phyloP scores from a whole-genome alignment of 1,140 invertebrate species.

The Drosophila oshimai region DNA sequence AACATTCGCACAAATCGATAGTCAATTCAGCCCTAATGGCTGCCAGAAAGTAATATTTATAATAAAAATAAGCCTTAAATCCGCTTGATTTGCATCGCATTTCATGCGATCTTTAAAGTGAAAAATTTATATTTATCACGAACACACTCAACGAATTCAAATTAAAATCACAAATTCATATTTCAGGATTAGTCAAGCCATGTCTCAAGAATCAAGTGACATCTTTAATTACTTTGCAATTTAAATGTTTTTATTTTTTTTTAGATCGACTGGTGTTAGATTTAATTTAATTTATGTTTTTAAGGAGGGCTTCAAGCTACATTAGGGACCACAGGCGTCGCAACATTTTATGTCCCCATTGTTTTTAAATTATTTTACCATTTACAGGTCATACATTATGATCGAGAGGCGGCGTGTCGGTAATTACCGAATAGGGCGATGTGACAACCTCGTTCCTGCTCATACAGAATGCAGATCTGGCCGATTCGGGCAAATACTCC shows the following conservation, averaged over 20 bases:
- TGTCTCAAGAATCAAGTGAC: not conserved
- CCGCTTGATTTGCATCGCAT: constrained; percentile 59
- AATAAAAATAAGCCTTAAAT: constrained; percentile 33
- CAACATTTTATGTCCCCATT: constrained; percentile 30
- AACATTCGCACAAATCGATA: constrained; percentile 58
- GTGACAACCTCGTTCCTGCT: constrained; percentile 94
- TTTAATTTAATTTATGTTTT: not conserved
- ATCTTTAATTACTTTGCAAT: constrained; percentile 27
- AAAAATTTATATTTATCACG: constrained; percentile 62
- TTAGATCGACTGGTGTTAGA: too few species aligned
- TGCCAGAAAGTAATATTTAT: constrained; percentile 56
- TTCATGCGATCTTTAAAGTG: constrained; percentile 47
- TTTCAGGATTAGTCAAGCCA: constrained; percentile 62
- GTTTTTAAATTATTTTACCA: constrained; percentile 53
- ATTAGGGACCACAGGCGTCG: constrained; percentile 12
- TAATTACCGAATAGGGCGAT: constrained; percentile 95
- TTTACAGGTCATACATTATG: constrained; percentile 94
- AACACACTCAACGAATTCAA: constrained; percentile 61
- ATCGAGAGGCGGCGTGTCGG: constrained; percentile 93
- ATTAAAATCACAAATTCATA: constrained; percentile 74
- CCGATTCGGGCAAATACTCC: constrained; percentile 95
- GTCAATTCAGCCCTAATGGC: constrained; percentile 48
- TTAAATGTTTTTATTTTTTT: not conserved
- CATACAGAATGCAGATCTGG: constrained; percentile 92
- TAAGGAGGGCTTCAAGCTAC: not conserved